Conservation (phyloP, 2,888 invertebrate species). For the Agrilus mali region DNA sequence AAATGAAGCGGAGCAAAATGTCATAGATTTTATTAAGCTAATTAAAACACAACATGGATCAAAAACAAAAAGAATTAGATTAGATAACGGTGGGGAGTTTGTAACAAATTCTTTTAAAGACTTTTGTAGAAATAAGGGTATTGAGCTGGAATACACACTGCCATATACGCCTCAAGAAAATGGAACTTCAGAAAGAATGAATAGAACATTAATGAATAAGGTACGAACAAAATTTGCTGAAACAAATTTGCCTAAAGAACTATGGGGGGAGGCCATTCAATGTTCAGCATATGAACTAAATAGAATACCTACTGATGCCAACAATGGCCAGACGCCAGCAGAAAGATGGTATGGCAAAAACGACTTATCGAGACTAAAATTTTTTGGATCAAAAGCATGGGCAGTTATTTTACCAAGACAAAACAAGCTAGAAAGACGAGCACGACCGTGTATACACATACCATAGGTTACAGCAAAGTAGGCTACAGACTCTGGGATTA, state of each 20-base stretch:
- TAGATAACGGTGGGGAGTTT: no score
- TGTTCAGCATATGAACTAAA: constrained; percentile 5
- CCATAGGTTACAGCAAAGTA: background rate
- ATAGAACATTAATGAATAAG: constrained; percentile 3
- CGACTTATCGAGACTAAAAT: constrained; percentile 4
- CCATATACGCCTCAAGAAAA: constrained; percentile 6
- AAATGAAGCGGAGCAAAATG: no score
- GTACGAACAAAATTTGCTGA: no score
- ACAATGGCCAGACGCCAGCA: constrained; percentile 2
- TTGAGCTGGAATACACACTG: constrained; percentile 3
- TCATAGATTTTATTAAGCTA: no score
- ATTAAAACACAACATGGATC: no score
- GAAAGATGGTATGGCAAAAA: constrained; percentile 3
- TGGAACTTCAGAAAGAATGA: constrained; percentile 6
- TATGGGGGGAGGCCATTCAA: no score
- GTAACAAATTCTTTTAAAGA: background rate
- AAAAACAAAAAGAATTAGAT: background rate
- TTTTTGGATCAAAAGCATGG: constrained; percentile 7
- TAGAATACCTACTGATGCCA: constrained; percentile 5
- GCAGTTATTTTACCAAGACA: background rate
- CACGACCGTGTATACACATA: background rate
- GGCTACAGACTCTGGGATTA: constrained; percentile 1
- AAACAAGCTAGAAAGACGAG: background rate
- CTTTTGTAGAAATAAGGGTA: constrained; percentile 3
- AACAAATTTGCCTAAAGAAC: constrained; percentile 6